phyloP scores from a whole-genome alignment of 2,113 vertebrate genomes.

The Actenoides lindsayi region DNA sequence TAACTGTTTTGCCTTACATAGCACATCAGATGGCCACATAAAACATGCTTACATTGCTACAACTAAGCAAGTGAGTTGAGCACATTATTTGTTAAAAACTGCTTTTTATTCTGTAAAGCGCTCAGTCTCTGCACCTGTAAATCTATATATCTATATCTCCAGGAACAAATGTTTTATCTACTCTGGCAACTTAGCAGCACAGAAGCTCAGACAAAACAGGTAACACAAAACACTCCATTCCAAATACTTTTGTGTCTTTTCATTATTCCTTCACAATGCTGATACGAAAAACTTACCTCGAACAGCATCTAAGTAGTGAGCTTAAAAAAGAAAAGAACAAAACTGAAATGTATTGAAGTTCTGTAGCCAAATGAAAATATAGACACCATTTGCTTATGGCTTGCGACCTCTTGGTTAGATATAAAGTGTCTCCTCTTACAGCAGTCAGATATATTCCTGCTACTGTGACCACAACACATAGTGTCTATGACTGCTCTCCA shows the following conservation, averaged over 20 bases:
- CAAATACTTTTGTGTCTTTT: neutral
- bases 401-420: constrained; percentile 48
- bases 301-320: constrained; percentile 83
- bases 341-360: constrained; percentile 68
- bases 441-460: neutral
- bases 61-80: neutral
- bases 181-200: neutral
- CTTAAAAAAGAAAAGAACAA: constrained; percentile 70
- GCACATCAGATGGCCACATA: neutral
- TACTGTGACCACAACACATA: neutral
- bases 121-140: neutral
- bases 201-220: neutral
- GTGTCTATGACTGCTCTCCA: neutral
- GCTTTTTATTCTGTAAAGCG: neutral
- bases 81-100: neutral
- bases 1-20: neutral
- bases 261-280: neutral
- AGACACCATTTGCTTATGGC: constrained; percentile 43
- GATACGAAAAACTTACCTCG: constrained; percentile 74
- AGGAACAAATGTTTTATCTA: neutral
- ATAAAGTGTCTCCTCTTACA: neutral
- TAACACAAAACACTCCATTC: neutral
- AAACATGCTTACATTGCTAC: neutral
- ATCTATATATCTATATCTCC: neutral
- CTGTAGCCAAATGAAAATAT: constrained; percentile 53